Evolutionary conservation across 2,113 vertebrate species (phyloP).

Genomic region (Anoplopoma fimbria): DNA sequence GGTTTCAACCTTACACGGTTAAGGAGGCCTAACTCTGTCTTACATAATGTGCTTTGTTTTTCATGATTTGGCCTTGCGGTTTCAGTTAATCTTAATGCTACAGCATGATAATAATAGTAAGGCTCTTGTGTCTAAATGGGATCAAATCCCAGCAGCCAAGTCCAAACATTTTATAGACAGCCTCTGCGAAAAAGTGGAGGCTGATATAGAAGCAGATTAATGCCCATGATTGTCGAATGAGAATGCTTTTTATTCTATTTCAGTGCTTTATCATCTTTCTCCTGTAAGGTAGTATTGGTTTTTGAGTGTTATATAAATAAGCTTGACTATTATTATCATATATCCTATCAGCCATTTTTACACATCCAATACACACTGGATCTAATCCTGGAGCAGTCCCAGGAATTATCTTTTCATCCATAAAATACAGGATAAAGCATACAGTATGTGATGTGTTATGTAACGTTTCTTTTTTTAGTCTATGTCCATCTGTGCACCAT

Average conservation of each 20-base stretch:
- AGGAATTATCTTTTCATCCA: constrained; percentile 58
- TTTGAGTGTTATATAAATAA: background rate
- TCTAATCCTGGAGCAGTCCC: constrained; percentile 48
- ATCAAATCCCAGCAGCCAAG: background rate
- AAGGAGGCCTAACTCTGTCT: background rate
- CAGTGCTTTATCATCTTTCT: background rate
- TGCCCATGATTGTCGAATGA: background rate
- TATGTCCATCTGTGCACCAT: constrained; percentile 61
- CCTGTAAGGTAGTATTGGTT: background rate
- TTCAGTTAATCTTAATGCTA: background rate
- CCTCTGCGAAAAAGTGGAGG: background rate
- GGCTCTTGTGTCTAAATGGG: background rate
- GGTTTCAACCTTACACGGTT: background rate
- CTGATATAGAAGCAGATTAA: background rate
- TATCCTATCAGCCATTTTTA: constrained; percentile 33
- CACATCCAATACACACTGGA: constrained; percentile 23
- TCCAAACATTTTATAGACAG: background rate
- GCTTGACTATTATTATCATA: background rate
- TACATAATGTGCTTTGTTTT: background rate
- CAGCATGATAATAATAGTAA: too few relatives aligned
- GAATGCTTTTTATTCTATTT: background rate
- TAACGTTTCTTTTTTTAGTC: constrained; percentile 64
- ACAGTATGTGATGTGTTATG: constrained; percentile 63
- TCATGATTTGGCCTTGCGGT: background rate
- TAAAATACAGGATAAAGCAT: constrained; percentile 57